These are phyloP conservation scores for Drosophila stalkeri DNA, from an alignment of 2,888 invertebrate species.

Conservation along the genomic window DNA sequence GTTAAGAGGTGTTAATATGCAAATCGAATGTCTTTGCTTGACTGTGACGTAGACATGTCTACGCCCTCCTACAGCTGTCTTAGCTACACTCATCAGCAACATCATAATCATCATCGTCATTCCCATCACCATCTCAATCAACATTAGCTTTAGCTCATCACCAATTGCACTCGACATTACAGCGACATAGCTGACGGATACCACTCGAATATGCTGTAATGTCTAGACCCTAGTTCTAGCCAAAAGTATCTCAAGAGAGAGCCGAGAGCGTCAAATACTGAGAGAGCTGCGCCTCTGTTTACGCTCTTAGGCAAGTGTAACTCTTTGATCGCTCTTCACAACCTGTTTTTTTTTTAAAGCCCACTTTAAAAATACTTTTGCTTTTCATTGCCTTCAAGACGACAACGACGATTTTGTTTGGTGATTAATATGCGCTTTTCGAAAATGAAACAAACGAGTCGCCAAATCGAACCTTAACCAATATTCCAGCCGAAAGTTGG, in stretches of 20 bases:
- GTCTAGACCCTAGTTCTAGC: conserved; percentile 34
- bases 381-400: conserved; percentile 76
- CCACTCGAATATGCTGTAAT: conserved; percentile 28
- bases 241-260: conserved; percentile 50
- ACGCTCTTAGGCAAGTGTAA: conserved; percentile 67
- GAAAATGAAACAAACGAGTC: conserved; percentile 64
- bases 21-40: conserved; percentile 46
- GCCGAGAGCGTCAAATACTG: neutral
- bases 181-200: conserved; percentile 51
- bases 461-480: conserved; percentile 55
- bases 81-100: conserved; percentile 7
- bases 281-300: conserved; percentile 5
- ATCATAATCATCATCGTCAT: conserved; percentile 23
- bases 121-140: conserved; percentile 32
- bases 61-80: conserved; percentile 45
- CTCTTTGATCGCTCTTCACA: conserved; percentile 68
- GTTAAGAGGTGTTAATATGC: conserved; percentile 70
- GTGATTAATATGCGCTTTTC: conserved; percentile 79
- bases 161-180: conserved; percentile 64
- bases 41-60: conserved; percentile 55
- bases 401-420: conserved; percentile 64
- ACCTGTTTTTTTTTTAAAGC: conserved; percentile 74
- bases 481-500: conserved; percentile 37
- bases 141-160: conserved; percentile 44
- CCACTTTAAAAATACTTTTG: conserved; percentile 79